Base-by-base conservation (phyloP, 2,113 vertebrate species). In the Hemichromis elongatus region DNA sequence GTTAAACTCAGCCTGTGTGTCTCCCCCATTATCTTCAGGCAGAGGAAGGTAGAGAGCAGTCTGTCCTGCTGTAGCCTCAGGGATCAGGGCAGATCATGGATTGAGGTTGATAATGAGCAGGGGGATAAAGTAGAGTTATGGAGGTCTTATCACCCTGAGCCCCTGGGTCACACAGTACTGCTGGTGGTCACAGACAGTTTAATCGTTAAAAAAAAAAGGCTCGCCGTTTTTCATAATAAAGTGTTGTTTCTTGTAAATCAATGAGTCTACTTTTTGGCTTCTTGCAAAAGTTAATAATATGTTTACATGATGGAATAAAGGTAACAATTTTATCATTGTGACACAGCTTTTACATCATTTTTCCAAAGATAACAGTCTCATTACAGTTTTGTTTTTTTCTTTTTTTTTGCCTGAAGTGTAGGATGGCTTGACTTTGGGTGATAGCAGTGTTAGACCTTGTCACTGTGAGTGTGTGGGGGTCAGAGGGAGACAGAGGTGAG, bases 61-160 rank as follows among this genome's bases (percentile, higher is more conserved):
- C 35, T 52, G 78, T 68, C 78, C 79, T 45, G 79, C 85, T 83
- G 59, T 78, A 77, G 89, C 93, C 93, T 4, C 30, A 77, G 92
- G 95, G 80, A 91, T 90, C 85, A 57, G 86, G 33, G 79, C 82
- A 87, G 92, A 92, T 87, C 89, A 90, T 80, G 91, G 91, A 89
- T 77, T 45, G 88, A 89, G 87, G 88, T 83, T 95, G 93, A 95
- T 95, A 95, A 95, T 95, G 94, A 95, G 94, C 92, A 88, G 92
- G 47, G 92, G 95, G 95, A 95, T 95, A 91, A 95, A 94, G 94
- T 91, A 93, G 94, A 94, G 91, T 95, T 95, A 95, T 93, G 88
- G 90, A 87, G 94, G 93, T 95, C 94, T 95, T 95, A 94, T 94
- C 94, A 93, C 94, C 89, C 84, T 80, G 88, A 93, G 92, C 93